Percentiles rank a stretch among this genome's conserved stretches.
phyloP scores from a whole-genome alignment of 1,140 invertebrate species.

The Heterodera carotae region DNA sequence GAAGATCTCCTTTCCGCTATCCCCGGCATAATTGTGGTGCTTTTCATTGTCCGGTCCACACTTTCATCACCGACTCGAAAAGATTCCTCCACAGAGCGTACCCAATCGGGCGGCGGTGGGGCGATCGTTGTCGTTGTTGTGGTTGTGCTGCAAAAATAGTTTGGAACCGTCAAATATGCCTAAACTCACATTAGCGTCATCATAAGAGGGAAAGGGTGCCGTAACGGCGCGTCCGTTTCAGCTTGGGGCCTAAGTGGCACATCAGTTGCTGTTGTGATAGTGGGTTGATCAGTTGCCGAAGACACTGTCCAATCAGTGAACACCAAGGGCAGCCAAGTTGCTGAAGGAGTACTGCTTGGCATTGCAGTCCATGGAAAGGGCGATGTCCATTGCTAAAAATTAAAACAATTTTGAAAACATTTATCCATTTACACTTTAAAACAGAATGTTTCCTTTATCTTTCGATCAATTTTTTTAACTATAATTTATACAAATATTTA shows the following conservation, averaged over 20 bases:
- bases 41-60: slow-evolving; percentile 22
- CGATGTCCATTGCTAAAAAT: neutral
- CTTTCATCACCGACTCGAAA: slow-evolving; percentile 17
- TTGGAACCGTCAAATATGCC: neutral
- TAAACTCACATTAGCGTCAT: slow-evolving; percentile 24
- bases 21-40: slow-evolving; percentile 16
- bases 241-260: neutral
- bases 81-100: slow-evolving; percentile 36
- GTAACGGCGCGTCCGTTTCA: neutral
- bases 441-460: too few species aligned
- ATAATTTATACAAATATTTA: too few species aligned
- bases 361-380: neutral
- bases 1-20: neutral
- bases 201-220: slow-evolving; percentile 23
- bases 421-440: too few species aligned
- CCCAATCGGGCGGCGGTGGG: slow-evolving; percentile 40
- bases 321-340: neutral
- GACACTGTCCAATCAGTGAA: neutral
- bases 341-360: neutral
- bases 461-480: too few species aligned
- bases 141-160: slow-evolving; percentile 17
- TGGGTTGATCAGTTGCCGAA: neutral
- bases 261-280: neutral
- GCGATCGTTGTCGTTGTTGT: slow-evolving; percentile 48
- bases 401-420: too few species aligned